A percentile compares a stretch with the other conserved stretches of the same genome.
Conservation (phyloP, 2,797 vertebrate genomes). For the Euphonia xanthogaster region DNA sequence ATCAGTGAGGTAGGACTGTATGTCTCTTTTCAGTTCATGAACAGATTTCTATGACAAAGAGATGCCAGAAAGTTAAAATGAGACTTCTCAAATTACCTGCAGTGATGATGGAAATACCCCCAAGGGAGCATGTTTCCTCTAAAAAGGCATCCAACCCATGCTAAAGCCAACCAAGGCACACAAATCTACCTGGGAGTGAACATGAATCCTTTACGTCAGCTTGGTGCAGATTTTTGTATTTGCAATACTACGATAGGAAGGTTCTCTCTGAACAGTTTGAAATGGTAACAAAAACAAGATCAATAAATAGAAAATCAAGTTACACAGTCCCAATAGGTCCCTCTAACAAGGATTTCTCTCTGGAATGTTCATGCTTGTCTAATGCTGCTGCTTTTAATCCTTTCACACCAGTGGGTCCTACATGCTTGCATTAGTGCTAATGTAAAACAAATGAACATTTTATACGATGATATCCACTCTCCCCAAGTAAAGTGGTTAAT, state of each 20-base stretch:
- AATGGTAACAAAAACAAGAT: slow-evolving; percentile 58
- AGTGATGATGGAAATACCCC: not conserved
- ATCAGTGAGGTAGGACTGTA: not conserved
- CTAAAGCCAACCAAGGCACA: not conserved
- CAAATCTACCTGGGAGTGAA: not conserved
- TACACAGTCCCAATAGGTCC: slow-evolving; percentile 15
- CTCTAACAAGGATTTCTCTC: slow-evolving; percentile 68
- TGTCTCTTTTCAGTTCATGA: not conserved
- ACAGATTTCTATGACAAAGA: not conserved
- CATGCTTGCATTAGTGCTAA: slow-evolving; percentile 61
- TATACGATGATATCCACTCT: slow-evolving; percentile 37
- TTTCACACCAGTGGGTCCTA: slow-evolving; percentile 61
- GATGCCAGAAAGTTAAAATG: not conserved
- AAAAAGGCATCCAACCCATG: not conserved
- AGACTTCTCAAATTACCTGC: not conserved
- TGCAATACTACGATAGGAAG: not conserved
- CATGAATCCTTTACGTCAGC: not conserved
- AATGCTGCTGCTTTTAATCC: slow-evolving; percentile 67
- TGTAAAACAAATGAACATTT: slow-evolving; percentile 65
- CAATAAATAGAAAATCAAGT: slow-evolving; percentile 72
- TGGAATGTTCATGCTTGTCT: slow-evolving; percentile 50
- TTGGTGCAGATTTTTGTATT: not conserved
- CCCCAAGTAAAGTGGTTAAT: slow-evolving; percentile 70
- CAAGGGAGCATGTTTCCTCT: not conserved
- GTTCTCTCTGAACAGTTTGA: slow-evolving; percentile 13